Evolutionary conservation across 2,888 invertebrate species (phyloP).

Genomic region (Molanna angustata): DNA sequence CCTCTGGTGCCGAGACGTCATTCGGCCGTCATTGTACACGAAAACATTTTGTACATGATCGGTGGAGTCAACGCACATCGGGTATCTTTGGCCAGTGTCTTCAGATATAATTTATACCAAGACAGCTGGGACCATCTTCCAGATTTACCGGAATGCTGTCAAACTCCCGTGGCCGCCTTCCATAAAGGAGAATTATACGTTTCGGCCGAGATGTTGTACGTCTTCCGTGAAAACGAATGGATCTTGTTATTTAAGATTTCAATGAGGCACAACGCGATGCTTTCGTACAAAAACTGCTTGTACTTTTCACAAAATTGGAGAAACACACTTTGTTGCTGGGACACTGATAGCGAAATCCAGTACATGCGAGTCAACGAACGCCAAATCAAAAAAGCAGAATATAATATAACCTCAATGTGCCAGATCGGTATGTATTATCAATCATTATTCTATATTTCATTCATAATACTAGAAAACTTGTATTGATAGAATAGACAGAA

Average conservation of each 20-base stretch:
- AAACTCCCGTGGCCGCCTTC: slow-evolving; percentile 25
- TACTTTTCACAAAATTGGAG: slow-evolving; percentile 25
- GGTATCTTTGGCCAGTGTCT: slow-evolving; percentile 17
- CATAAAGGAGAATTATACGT: slow-evolving; percentile 28
- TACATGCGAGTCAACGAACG: slow-evolving; percentile 14
- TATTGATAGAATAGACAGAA: too few species aligned
- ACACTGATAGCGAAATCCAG: slow-evolving; percentile 13
- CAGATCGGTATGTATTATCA: slow-evolving; percentile 23
- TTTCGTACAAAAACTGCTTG: slow-evolving; percentile 19
- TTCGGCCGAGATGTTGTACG: slow-evolving; percentile 24
- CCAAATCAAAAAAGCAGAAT: slow-evolving; percentile 10
- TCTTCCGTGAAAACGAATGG: slow-evolving; percentile 24
- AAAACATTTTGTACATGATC: slow-evolving; percentile 24
- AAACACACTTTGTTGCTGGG: slow-evolving; percentile 15
- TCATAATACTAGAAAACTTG: too few species aligned
- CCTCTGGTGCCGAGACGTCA: slow-evolving; percentile 19
- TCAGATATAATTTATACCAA: slow-evolving; percentile 17
- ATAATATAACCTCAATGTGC: slow-evolving; percentile 20
- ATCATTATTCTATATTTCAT: too few species aligned
- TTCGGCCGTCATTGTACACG: slow-evolving; percentile 17
- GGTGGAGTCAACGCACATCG: slow-evolving; percentile 27
- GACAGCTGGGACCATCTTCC: slow-evolving; percentile 27
- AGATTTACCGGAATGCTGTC: slow-evolving; percentile 23
- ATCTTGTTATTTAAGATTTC: slow-evolving; percentile 13
- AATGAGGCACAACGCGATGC: slow-evolving; percentile 18